These are phyloP conservation scores for Halisarca cf. caerulea DNA, from an alignment of 37 sponge, comb jelly and placozoan species.

Conservation along the genomic window DNA sequence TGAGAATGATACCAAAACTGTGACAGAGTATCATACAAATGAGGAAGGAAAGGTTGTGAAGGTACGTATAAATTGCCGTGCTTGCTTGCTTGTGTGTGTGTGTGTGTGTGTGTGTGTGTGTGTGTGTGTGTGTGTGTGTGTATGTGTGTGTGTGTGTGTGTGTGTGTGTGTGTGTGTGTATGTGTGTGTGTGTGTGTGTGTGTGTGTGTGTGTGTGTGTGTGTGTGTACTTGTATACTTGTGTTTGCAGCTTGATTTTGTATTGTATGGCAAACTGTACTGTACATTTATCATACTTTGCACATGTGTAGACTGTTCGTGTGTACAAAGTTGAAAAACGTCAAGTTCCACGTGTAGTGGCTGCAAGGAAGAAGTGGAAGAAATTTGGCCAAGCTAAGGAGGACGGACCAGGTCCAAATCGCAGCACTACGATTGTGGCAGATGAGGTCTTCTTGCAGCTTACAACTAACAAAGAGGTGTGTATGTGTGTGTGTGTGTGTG, in stretches of 20 bases:
- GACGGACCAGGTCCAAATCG: constrained; percentile 70
- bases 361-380: constrained; percentile 74
- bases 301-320: constrained; percentile 53
- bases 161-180: too few species aligned
- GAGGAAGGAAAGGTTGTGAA: constrained; percentile 74
- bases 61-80: too few species aligned
- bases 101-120: too few species aligned
- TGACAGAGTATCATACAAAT: constrained; percentile 51
- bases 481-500: too few species aligned
- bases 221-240: too few species aligned
- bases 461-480: constrained; percentile 82
- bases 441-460: constrained; percentile 87
- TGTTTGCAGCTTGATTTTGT: too few species aligned
- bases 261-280: not conserved
- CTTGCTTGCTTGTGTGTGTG: too few species aligned
- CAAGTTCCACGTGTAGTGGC: constrained; percentile 73
- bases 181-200: too few species aligned
- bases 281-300: not conserved
- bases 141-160: too few species aligned
- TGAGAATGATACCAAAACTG: constrained; percentile 75
- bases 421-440: constrained; percentile 81
- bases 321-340: constrained; percentile 63
- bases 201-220: too few species aligned
- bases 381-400: constrained; percentile 84
- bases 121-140: too few species aligned